Conservation (phyloP, 2,797 vertebrate genomes). For the Sebastes flavidus region DNA sequence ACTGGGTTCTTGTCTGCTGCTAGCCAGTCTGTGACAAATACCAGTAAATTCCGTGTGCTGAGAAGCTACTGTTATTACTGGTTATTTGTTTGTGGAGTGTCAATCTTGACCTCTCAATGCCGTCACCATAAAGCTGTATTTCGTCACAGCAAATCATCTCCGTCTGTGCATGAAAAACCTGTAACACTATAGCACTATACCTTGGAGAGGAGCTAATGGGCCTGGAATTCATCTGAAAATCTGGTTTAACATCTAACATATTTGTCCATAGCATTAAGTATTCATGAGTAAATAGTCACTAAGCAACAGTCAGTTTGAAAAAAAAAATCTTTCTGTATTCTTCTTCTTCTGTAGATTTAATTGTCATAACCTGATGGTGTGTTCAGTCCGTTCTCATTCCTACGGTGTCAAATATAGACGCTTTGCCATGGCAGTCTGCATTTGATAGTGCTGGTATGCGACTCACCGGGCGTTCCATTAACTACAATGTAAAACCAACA, state of each 20-base stretch:
- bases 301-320: background rate
- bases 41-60: background rate
- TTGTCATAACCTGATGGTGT: too few relatives aligned
- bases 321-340: background rate
- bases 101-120: background rate
- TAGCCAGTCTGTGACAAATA: conserved; percentile 18
- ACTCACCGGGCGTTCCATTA: too few relatives aligned
- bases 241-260: background rate
- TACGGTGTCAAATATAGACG: too few relatives aligned
- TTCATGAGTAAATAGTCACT: background rate
- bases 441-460: too few relatives aligned
- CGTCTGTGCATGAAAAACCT: background rate
- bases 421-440: too few relatives aligned
- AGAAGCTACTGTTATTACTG: background rate
- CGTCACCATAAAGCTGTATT: background rate
- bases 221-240: background rate
- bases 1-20: conserved; percentile 6
- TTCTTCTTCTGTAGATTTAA: background rate
- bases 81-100: conserved; percentile 1
- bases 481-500: too few relatives aligned
- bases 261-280: background rate
- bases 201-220: background rate
- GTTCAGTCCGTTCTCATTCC: too few relatives aligned
- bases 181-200: background rate
- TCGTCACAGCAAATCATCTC: background rate